Conservation (phyloP, 2,888 invertebrate genomes). For the Anarsia innoxiella region DNA sequence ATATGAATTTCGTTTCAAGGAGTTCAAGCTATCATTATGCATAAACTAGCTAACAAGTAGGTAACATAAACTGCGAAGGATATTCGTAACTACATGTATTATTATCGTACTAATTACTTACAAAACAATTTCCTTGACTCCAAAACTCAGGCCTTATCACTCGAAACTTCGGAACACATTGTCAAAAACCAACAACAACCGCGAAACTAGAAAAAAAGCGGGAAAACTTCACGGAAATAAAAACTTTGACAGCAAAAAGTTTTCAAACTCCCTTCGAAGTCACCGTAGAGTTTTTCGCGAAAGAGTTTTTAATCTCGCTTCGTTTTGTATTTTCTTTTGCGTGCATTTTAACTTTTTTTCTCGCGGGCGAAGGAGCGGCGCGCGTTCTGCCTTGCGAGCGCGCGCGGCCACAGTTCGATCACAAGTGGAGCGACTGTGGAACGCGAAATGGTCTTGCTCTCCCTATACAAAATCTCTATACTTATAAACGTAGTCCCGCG, state of each 20-base stretch:
- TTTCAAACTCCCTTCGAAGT: background rate
- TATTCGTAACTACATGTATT: too few relatives aligned
- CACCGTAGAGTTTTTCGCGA: background rate
- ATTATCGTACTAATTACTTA: conserved; percentile 26
- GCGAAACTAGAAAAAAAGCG: too few relatives aligned
- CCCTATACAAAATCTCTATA: background rate
- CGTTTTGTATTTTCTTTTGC: conserved; percentile 24
- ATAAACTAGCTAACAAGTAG: conserved; percentile 5
- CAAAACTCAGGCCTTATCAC: conserved; percentile 9
- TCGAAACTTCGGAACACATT: conserved; percentile 8
- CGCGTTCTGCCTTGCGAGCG: conserved; percentile 33
- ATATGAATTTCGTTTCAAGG: conserved; percentile 14
- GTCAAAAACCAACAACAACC: conserved; percentile 6
- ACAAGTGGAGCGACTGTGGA: conserved; percentile 48
- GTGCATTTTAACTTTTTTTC: conserved; percentile 22
- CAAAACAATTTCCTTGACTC: conserved; percentile 26
- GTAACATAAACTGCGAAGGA: background rate
- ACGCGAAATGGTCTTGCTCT: background rate
- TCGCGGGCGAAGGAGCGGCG: too few relatives aligned
- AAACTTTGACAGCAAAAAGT: conserved; percentile 5
- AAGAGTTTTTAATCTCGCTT: background rate
- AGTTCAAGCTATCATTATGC: conserved; percentile 14
- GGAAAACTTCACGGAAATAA: conserved; percentile 7
- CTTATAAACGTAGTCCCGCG: background rate
- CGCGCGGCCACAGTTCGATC: conserved; percentile 36